Evolutionary conservation across 2,797 vertebrate species (phyloP).

Genomic region (Pseudocheirus occidentalis): DNA sequence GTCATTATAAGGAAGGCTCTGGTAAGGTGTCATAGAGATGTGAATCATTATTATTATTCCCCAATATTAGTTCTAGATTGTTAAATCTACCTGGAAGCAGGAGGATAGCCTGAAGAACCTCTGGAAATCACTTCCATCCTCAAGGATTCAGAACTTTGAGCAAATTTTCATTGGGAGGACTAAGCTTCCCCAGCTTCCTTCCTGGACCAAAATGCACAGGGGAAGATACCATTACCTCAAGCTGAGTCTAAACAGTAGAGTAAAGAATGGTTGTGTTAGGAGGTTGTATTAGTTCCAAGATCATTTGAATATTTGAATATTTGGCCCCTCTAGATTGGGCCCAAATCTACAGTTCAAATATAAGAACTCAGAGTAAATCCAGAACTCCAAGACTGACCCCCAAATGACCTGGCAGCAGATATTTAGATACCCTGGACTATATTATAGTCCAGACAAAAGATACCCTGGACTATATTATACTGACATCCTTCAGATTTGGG

Average conservation of each 20-base stretch:
- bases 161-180: neutral
- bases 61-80: neutral
- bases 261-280: neutral
- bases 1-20: neutral
- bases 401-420: neutral
- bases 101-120: neutral
- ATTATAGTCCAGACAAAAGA: too few species aligned
- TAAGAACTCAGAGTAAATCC: neutral
- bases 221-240: neutral
- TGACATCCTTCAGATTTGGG: neutral
- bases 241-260: neutral
- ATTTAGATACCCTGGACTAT: neutral
- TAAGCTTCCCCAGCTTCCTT: neutral
- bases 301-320: neutral
- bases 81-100: neutral
- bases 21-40: neutral
- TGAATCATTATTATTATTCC: neutral
- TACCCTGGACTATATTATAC: neutral
- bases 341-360: neutral
- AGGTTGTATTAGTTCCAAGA: neutral
- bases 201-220: neutral
- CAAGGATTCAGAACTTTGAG: neutral
- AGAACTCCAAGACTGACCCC: neutral
- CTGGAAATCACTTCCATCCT: neutral
- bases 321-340: neutral